Evolutionary conservation across 2,888 invertebrate species (phyloP), one percentile per base, ranked within the genome.

Genomic region (Biston betularia): DNA sequence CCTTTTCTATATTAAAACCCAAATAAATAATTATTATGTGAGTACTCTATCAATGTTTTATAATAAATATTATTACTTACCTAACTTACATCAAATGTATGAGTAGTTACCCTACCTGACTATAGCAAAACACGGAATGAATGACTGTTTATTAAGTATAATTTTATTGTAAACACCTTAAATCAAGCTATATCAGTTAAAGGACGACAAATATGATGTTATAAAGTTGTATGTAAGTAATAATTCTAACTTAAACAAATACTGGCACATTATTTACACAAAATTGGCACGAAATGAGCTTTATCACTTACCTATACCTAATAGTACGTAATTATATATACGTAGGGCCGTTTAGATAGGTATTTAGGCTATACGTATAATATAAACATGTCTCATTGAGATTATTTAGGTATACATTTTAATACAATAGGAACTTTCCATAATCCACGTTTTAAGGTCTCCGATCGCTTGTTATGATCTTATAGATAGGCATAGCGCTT

Each of bases 241-340:
- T 40, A 40, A 14, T 53, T 24, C 10, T 6, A 14, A 8, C 15
- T 24, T 34, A 35, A 35, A 42, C 10, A 56, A 70, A 60, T 53
- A n/a, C 74, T 85, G 87, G 86, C 87, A 87, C 85, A 78, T 79
- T 69, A 77, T 74, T 81, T 79, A 80, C 71, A 69, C 77, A 74
- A 75, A 67, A 75, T 83, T 85, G 80, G 81, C 85, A 84, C 81
- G 71, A 75, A 72, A 79, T 84, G 77, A 80, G 82, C 81, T 79
- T 72, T 65, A 69, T 69, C 65, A 70, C 69, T 68, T 63, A 57
- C 52, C 44, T 60, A 54, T 40, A 40, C 24, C 3, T 24, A 24
- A n/a, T n/a, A n/a, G n/a, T 24, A 24, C 24, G 24, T 24, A 40
- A 40, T 24, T 33, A 38, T 10, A 15, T 24, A 24, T 24, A 48